Evolutionary conservation across 2,888 invertebrate genomes (phyloP), one percentile per base, ranked within the genome.

Genomic region (Leptopterna dolabrata): DNA sequence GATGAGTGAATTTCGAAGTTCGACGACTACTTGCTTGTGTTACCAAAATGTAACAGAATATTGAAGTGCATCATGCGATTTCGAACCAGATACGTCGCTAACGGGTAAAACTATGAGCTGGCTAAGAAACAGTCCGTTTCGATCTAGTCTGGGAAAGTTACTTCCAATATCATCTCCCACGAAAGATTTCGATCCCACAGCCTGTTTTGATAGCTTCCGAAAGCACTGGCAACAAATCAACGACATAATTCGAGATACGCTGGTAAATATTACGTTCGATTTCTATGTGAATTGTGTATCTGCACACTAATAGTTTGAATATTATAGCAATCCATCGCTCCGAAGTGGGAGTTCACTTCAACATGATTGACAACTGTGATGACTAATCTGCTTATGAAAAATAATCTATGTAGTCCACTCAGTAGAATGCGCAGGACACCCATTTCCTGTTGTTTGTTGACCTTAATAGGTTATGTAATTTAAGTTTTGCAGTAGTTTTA

Each of bases 191-290:
- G 97, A 97, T 92, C 96, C 97, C 0, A 95, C 96, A 85, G 98
- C 98, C 9, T 97, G 97, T 92, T 97, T 96, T 91, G 97, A 96
- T 92, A 97, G 97, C 91, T 98, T 98, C 92, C 95, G 96, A 91
- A 96, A 96, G 91, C 98, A 98, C 92, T 98, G 98, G 97, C 96
- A 97, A 91, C 98, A 98, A 92, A 96, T 96, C 0, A 93, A 95
- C 90, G 96, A 97, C 90, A 97, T 98, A 88, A 97, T 98, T 90
- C 93, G 94, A 89, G 94, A 95, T 90, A 95, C 95, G 70, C 94
- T 95, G 93, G 95, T 95, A 91, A 87, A 73, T 87, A 47, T 47
- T 13, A 16, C 47, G 16, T 47, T 16, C 2, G 16, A 47, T 47
- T 14, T 47, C 47, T 47, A 16, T 47, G 47, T 47, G 7, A 4